These are phyloP conservation scores for Cancer borealis DNA, from an alignment of 2,888 invertebrate species.

Conservation along the genomic window DNA sequence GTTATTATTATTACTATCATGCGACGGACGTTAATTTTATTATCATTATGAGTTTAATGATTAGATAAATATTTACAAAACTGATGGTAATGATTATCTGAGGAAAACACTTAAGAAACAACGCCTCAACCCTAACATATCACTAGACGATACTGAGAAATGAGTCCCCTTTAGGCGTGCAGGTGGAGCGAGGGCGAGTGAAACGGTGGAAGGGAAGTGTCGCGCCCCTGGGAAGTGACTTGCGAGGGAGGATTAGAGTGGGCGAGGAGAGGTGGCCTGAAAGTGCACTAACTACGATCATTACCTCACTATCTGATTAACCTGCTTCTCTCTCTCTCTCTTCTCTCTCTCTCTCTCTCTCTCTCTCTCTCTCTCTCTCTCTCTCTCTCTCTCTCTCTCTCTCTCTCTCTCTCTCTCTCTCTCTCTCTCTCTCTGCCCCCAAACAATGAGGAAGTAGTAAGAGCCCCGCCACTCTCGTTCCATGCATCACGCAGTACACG, in stretches of 20 bases:
- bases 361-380: constrained; percentile 30
- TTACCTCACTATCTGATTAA: neutral
- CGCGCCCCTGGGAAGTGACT: neutral
- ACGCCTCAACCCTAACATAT: neutral
- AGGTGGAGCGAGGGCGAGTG: neutral
- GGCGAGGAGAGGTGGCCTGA: neutral
- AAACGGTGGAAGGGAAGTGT: neutral
- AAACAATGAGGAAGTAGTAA: neutral
- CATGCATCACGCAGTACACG: neutral
- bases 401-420: neutral
- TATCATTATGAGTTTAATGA: neutral
- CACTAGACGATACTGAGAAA: neutral
- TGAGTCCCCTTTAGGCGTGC: neutral
- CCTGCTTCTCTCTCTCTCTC: neutral
- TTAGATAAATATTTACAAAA: neutral
- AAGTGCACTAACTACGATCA: neutral
- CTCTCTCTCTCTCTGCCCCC: neutral
- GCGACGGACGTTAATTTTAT: neutral
- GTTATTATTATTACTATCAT: neutral
- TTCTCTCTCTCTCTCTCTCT: constrained; percentile 32
- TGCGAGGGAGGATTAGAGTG: neutral
- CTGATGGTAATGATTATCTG: neutral
- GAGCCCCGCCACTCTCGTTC: neutral
- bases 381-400: constrained; percentile 12
- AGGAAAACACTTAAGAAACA: neutral